A percentile compares a stretch with the other conserved stretches of the same genome.
phyloP scores from a whole-genome alignment of 2,797 vertebrate genomes.

The Parauchenoglanis punctatus region DNA sequence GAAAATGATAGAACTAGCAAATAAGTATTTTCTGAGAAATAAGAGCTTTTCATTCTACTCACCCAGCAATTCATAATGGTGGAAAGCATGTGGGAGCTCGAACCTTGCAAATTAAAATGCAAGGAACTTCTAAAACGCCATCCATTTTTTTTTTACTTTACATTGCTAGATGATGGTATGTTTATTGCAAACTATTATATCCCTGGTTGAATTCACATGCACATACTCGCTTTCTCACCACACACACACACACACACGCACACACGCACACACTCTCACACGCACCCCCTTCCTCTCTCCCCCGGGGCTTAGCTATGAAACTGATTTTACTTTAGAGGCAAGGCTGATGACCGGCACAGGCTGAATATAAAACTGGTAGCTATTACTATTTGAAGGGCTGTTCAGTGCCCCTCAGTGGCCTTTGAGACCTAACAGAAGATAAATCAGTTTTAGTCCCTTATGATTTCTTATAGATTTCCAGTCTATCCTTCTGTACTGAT shows the following conservation, averaged over 20 bases:
- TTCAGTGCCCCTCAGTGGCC: constrained; percentile 55
- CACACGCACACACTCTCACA: constrained; percentile 52
- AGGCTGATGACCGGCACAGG: constrained; percentile 75
- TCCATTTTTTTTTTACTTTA: constrained; percentile 39
- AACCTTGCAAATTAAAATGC: constrained; percentile 48
- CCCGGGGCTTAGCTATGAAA: constrained; percentile 72
- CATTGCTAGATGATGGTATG: constrained; percentile 51
- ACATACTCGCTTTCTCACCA: neutral
- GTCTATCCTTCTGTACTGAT: constrained; percentile 33
- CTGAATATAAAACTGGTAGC: constrained; percentile 71
- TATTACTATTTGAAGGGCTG: constrained; percentile 74
- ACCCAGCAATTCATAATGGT: constrained; percentile 32
- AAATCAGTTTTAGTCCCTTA: constrained; percentile 75
- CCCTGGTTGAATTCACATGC: constrained; percentile 33
- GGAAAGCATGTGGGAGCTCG: constrained; percentile 19
- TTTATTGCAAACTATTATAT: constrained; percentile 56
- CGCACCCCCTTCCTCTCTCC: constrained; percentile 39
- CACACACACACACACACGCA: constrained; percentile 3
- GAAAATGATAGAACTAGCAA: constrained; percentile 24
- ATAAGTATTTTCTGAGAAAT: constrained; percentile 33
- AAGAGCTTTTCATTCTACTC: constrained; percentile 38
- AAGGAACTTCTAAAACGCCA: constrained; percentile 42
- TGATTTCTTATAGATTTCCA: constrained; percentile 61
- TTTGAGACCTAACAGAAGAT: constrained; percentile 68
- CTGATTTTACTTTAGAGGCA: constrained; percentile 78